Evolutionary conservation across 1,140 invertebrate genomes (phyloP).

Genomic region (Lasioglossum baleicum): DNA sequence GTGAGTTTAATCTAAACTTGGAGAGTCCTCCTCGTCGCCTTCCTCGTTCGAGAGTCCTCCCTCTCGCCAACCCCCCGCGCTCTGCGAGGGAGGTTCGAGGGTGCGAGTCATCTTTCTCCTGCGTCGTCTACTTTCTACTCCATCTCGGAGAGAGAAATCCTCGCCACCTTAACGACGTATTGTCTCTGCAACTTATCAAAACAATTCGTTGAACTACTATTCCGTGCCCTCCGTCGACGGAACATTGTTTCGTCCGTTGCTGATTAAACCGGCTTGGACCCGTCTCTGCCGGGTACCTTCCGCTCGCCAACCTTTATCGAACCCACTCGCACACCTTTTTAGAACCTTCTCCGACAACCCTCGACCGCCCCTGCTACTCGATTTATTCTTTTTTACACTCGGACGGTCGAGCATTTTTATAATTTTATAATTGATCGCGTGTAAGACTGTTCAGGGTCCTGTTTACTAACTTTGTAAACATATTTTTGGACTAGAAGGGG

Average conservation of each 20-base stretch:
- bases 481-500: too few relatives aligned
- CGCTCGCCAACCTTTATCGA: neutral
- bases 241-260: slow-evolving; percentile 60
- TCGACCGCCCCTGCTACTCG: too few relatives aligned
- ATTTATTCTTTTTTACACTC: too few relatives aligned
- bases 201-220: slow-evolving; percentile 75
- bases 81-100: slow-evolving; percentile 39
- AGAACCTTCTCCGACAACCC: too few relatives aligned
- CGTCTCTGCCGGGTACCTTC: slow-evolving; percentile 37
- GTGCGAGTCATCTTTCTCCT: slow-evolving; percentile 48
- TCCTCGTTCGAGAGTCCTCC: slow-evolving; percentile 5
- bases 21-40: slow-evolving; percentile 69
- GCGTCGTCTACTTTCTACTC: slow-evolving; percentile 43
- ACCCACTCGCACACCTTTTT: neutral
- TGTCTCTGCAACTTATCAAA: slow-evolving; percentile 79
- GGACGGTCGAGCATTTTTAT: too few relatives aligned
- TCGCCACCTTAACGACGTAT: slow-evolving; percentile 78
- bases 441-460: too few relatives aligned
- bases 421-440: too few relatives aligned
- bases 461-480: too few relatives aligned
- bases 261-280: slow-evolving; percentile 64
- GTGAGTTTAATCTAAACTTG: slow-evolving; percentile 81
- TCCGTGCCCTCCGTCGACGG: slow-evolving; percentile 40
- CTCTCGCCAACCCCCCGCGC: slow-evolving; percentile 43
- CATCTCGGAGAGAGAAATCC: slow-evolving; percentile 54